Percentiles rank a stretch among this genome's conserved stretches.
These are phyloP conservation scores for Chalcosyrphus nemorum DNA, from an alignment of 2,888 invertebrate genomes.

Conservation along the genomic window DNA sequence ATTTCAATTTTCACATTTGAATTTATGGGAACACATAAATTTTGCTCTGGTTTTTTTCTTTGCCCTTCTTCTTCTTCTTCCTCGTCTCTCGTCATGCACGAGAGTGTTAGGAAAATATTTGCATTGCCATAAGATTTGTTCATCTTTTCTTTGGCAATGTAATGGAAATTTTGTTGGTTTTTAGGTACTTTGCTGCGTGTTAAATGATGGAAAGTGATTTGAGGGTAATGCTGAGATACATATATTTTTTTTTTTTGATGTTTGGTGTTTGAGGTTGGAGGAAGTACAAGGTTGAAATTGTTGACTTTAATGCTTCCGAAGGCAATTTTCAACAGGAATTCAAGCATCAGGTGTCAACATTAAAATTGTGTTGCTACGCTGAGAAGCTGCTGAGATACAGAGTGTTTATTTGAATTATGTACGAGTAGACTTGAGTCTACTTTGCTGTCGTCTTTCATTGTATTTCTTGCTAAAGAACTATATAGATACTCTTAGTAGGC, in stretches of 20 bases:
- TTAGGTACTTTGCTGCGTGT: constrained; percentile 1
- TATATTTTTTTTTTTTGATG: neutral
- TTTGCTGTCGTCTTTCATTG: neutral
- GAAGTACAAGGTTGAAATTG: constrained; percentile 1
- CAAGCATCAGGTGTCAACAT: constrained; percentile 18
- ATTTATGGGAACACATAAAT: constrained; percentile 58
- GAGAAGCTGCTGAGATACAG: neutral
- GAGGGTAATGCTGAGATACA: neutral
- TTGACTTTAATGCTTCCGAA: constrained; percentile 8
- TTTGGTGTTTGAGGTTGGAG: too few relatives aligned
- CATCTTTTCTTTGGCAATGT: constrained; percentile 24
- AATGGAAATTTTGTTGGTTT: constrained; percentile 11
- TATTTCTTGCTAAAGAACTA: too few relatives aligned
- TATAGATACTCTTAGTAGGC: too few relatives aligned
- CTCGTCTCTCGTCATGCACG: neutral
- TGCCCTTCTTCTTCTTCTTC: neutral
- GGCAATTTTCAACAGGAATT: neutral
- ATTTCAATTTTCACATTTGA: constrained; percentile 56
- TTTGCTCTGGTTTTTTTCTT: neutral
- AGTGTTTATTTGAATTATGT: neutral
- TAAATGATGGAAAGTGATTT: constrained; percentile 19
- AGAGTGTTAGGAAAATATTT: constrained; percentile 26
- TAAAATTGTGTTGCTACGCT: neutral
- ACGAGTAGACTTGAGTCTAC: neutral
- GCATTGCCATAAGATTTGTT: constrained; percentile 11